These are phyloP conservation scores for Tapera naevia DNA, from an alignment of 2,797 vertebrate species.

Conservation along the genomic window DNA sequence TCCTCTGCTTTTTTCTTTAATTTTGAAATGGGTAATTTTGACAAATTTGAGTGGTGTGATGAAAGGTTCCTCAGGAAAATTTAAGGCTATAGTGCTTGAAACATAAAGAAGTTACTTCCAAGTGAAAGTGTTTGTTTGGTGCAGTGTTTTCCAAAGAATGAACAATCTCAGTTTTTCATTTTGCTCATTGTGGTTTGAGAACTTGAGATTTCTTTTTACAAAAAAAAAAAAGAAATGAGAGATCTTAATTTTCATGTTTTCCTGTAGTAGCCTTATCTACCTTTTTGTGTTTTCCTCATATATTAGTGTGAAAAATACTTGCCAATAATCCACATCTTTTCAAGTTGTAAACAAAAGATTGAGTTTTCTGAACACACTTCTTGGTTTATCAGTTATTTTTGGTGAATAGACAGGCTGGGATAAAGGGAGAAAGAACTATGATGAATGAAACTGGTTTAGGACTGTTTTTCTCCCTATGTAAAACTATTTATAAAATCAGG, in stretches of 20 bases:
- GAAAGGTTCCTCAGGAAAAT: neutral
- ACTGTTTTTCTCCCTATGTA: neutral
- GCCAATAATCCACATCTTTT: neutral
- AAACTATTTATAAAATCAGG: neutral
- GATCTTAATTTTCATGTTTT: conserved; percentile 47
- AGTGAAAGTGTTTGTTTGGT: neutral
- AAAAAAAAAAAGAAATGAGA: neutral
- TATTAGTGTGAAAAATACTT: conserved; percentile 63
- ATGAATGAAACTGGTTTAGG: neutral
- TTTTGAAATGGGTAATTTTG: neutral
- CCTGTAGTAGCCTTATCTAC: conserved; percentile 43
- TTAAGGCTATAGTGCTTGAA: neutral
- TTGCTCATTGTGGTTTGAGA: conserved; percentile 83
- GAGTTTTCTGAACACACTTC: neutral
- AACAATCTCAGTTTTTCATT: neutral
- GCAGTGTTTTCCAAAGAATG: neutral
- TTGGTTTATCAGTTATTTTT: neutral
- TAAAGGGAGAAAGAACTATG: neutral
- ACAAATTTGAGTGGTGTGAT: neutral
- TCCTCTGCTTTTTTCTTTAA: neutral
- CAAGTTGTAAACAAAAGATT: conserved; percentile 50
- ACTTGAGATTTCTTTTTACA: conserved; percentile 45
- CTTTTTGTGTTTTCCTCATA: conserved; percentile 66
- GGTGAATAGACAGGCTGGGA: neutral
- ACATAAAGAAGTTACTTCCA: neutral